These are phyloP conservation scores for Pseudochromis fuscus DNA, from an alignment of 2,797 vertebrate species.

Conservation along the genomic window DNA sequence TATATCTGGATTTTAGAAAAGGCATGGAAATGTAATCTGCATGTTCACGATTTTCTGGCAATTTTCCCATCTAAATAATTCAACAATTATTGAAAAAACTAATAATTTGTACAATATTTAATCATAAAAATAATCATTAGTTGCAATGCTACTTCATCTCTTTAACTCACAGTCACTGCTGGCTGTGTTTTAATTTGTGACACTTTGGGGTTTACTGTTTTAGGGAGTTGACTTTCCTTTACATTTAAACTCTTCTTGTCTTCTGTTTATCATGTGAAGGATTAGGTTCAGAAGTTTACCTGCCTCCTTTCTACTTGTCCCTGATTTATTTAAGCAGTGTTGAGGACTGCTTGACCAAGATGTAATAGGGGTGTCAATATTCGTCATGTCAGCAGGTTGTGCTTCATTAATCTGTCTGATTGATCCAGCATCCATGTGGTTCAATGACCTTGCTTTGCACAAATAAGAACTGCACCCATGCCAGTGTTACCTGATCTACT, in stretches of 20 bases:
- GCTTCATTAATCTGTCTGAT: slow-evolving; percentile 80
- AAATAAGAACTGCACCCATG: slow-evolving; percentile 64
- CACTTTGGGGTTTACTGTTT: slow-evolving; percentile 15
- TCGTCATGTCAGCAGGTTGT: slow-evolving; percentile 77
- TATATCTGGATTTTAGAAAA: background rate
- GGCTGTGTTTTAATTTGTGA: slow-evolving; percentile 20
- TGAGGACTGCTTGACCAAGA: slow-evolving; percentile 63
- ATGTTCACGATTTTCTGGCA: background rate
- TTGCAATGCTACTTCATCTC: background rate
- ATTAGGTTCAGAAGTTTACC: slow-evolving; percentile 59
- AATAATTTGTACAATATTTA: background rate
- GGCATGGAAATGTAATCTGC: no score
- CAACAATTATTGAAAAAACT: background rate
- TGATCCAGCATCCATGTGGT: slow-evolving; percentile 72
- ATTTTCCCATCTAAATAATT: background rate
- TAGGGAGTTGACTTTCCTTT: slow-evolving; percentile 8
- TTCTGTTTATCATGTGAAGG: slow-evolving; percentile 38
- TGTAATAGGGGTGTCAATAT: slow-evolving; percentile 74
- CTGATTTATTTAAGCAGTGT: slow-evolving; percentile 63
- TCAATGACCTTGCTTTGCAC: slow-evolving; percentile 78
- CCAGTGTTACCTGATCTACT: slow-evolving; percentile 68
- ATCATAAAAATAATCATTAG: background rate
- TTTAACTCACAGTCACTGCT: background rate
- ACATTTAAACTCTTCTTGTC: slow-evolving; percentile 10
- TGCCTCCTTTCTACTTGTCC: slow-evolving; percentile 40